Conservation (phyloP, 2,113 vertebrate genomes). For the Trinectes maculatus region DNA sequence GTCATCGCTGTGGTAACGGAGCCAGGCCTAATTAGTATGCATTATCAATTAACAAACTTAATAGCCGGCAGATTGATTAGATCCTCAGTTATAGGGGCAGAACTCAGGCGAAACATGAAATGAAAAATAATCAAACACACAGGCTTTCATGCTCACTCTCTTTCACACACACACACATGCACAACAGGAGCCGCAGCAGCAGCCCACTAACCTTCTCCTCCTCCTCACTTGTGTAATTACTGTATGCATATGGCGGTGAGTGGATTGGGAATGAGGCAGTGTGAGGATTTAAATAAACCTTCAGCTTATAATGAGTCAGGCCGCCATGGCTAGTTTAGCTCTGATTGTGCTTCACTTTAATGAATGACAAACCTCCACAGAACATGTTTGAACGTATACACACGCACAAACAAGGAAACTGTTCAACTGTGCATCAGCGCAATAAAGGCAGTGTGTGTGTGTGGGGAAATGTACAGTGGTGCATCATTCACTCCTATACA, state of each 20-base stretch:
- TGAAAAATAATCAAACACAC: slow-evolving; percentile 92
- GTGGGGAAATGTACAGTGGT: slow-evolving; percentile 40
- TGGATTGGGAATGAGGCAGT: slow-evolving; percentile 89
- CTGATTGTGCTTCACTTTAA: slow-evolving; percentile 82
- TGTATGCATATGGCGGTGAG: slow-evolving; percentile 93
- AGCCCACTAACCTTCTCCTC: slow-evolving; percentile 93
- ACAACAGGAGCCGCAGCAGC: slow-evolving; percentile 71
- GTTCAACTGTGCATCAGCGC: slow-evolving; percentile 24
- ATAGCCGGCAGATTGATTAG: slow-evolving; percentile 99
- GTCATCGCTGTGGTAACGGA: slow-evolving; percentile 97
- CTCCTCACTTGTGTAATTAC: slow-evolving; percentile 95
- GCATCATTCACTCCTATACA: slow-evolving; percentile 33
- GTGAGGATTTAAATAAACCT: slow-evolving; percentile 91
- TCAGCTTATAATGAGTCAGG: slow-evolving; percentile 85
- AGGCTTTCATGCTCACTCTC: slow-evolving; percentile 56
- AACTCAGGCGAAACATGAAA: slow-evolving; percentile 98
- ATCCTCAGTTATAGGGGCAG: slow-evolving; percentile 99
- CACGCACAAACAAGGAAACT: slow-evolving; percentile 19
- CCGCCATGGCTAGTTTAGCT: slow-evolving; percentile 85
- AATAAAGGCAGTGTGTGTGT: slow-evolving; percentile 48
- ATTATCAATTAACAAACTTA: slow-evolving; percentile 99
- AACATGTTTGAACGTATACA: slow-evolving; percentile 24
- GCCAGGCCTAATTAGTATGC: slow-evolving; percentile 99
- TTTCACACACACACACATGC: slow-evolving; percentile 26
- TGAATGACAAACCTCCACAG: slow-evolving; percentile 76